A percentile compares a stretch with the other conserved stretches of the same genome.
These are phyloP conservation scores for Forbesichthys agassizii DNA, from an alignment of 2,113 vertebrate genomes.

Conservation along the genomic window DNA sequence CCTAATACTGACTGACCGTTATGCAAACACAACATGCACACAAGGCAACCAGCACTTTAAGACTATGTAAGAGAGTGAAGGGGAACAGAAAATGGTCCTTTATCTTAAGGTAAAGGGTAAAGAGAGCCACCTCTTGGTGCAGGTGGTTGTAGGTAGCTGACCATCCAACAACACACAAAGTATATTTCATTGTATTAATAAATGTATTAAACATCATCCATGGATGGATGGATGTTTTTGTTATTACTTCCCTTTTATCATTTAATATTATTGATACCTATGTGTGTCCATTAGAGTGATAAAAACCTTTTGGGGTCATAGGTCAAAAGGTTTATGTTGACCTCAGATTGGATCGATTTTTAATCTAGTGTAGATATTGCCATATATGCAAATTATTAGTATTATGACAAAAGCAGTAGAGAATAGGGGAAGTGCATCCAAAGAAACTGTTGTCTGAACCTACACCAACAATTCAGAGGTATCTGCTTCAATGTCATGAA, in stretches of 20 bases:
- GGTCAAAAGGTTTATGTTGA: neutral
- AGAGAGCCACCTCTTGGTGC: too few relatives aligned
- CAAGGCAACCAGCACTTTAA: constrained; percentile 11
- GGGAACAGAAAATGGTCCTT: too few relatives aligned
- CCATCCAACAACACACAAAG: too few relatives aligned
- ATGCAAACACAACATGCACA: constrained; percentile 15
- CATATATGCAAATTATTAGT: neutral
- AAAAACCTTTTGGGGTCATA: neutral
- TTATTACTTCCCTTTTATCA: neutral
- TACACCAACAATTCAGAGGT: neutral
- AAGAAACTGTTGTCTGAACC: neutral
- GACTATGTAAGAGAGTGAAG: too few relatives aligned
- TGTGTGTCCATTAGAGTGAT: neutral
- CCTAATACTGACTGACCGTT: constrained; percentile 27
- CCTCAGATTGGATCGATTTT: neutral
- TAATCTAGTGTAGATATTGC: too few relatives aligned
- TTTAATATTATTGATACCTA: neutral
- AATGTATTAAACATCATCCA: neutral
- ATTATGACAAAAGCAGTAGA: neutral
- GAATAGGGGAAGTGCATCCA: neutral
- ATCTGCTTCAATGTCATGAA: neutral
- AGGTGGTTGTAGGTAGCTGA: too few relatives aligned
- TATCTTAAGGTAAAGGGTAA: too few relatives aligned
- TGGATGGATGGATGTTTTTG: neutral
- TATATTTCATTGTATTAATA: neutral